Conservation (phyloP, 1,140 invertebrate species). For the Drosophila orosa region DNA sequence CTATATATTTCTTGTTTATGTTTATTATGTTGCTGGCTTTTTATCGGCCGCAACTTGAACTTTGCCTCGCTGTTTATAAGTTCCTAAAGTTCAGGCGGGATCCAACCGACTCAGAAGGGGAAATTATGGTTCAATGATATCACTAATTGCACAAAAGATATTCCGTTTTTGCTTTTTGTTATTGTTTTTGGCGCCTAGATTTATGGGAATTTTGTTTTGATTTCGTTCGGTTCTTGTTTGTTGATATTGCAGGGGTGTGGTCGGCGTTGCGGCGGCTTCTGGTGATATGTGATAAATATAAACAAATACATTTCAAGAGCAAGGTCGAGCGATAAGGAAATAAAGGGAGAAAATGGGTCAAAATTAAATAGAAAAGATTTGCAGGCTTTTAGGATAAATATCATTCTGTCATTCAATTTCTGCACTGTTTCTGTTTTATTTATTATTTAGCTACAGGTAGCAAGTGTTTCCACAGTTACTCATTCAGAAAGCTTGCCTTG, state of each 20-base stretch:
- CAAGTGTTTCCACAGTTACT: not conserved
- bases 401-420: not conserved
- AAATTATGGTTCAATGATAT: conserved; percentile 52
- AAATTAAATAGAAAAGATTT: not conserved
- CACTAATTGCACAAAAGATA: conserved; percentile 49
- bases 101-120: conserved; percentile 8
- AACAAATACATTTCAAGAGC: conserved; percentile 26
- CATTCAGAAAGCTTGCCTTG: not conserved
- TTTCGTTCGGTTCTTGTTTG: conserved; percentile 13
- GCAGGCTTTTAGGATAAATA: not conserved
- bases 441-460: not conserved
- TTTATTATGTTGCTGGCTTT: conserved; percentile 1
- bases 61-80: conserved; percentile 4
- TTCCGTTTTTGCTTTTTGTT: conserved; percentile 22
- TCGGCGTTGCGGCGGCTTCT: not conserved
- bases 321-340: conserved; percentile 24
- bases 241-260: conserved; percentile 4
- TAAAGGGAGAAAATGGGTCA: not conserved
- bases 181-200: conserved; percentile 28
- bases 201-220: conserved; percentile 50
- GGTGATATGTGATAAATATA: conserved; percentile 15
- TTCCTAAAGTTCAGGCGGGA: conserved; percentile 40
- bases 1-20: conserved; percentile 21
- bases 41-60: conserved; percentile 28
- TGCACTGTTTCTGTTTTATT: no score